Conservation (phyloP, 2,888 invertebrate species). For the Campoletis raptor region DNA sequence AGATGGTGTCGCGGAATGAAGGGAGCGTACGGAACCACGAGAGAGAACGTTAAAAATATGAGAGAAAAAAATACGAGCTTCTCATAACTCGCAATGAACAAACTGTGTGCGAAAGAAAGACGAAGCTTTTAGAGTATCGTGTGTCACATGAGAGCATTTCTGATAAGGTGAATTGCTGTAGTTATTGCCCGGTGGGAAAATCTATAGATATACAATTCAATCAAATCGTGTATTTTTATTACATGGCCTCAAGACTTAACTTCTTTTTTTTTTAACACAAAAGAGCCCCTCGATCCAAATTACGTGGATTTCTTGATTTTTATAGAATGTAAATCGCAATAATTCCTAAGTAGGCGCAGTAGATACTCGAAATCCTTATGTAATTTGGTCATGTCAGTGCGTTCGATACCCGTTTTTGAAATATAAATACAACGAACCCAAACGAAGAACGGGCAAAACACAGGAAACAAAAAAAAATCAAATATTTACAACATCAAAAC, state of each 20-base stretch:
- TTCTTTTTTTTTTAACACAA: not conserved
- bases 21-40: constrained; percentile 3
- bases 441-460: not conserved
- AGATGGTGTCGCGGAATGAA: constrained; percentile 49
- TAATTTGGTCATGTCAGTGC: not conserved
- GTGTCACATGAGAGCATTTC: constrained; percentile 31
- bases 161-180: constrained; percentile 41
- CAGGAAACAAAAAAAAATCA: not conserved
- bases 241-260: not conserved
- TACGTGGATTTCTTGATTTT: not conserved
- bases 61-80: constrained; percentile 43
- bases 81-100: constrained; percentile 49
- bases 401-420: not conserved
- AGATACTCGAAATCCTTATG: too few species aligned
- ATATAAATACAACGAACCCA: not conserved
- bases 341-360: too few species aligned
- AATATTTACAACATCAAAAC: too few species aligned
- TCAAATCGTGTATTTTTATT: not conserved
- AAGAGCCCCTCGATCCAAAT: not conserved
- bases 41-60: constrained; percentile 48
- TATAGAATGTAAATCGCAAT: not conserved
- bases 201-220: not conserved
- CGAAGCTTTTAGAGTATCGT: constrained; percentile 26
- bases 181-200: constrained; percentile 29
- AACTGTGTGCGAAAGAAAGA: not conserved